Conservation (phyloP, 2,797 vertebrate species). For the Discoglossus pictus region DNA sequence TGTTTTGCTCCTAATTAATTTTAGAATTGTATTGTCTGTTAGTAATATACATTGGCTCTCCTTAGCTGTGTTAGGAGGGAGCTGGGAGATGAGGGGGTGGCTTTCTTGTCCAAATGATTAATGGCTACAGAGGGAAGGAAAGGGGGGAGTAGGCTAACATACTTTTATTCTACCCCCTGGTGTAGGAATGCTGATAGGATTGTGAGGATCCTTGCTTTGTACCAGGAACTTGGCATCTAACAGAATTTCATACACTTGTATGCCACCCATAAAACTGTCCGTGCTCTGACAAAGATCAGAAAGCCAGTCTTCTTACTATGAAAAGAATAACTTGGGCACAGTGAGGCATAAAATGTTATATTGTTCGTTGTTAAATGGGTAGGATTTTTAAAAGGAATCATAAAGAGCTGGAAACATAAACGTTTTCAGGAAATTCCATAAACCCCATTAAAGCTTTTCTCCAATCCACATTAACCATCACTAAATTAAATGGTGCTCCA, state of each 20-base stretch:
- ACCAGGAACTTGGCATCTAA: conserved; percentile 75
- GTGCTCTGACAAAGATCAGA: conserved; percentile 74
- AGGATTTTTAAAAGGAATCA: background rate
- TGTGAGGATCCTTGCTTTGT: conserved; percentile 72
- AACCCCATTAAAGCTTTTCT: too few species aligned
- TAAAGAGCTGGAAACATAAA: background rate
- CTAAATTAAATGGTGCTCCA: too few species aligned
- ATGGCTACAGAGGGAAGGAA: conserved; percentile 71
- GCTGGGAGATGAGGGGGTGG: conserved; percentile 69
- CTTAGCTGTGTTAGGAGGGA: conserved; percentile 64
- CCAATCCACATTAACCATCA: too few species aligned
- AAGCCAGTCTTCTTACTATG: conserved; percentile 67
- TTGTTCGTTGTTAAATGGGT: conserved; percentile 59
- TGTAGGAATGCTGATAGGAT: conserved; percentile 80
- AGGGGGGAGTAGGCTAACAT: conserved; percentile 67
- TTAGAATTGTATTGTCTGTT: too few species aligned
- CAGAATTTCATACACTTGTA: conserved; percentile 80
- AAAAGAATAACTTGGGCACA: conserved; percentile 77
- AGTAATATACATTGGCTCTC: too few species aligned
- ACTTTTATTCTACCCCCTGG: conserved; percentile 75
- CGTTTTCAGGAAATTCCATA: too few species aligned
- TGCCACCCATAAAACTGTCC: conserved; percentile 81
- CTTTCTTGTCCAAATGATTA: conserved; percentile 81
- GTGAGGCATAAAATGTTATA: conserved; percentile 81
- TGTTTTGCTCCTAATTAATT: too few species aligned